phyloP scores from a whole-genome alignment of 1,140 invertebrate species.

The Paraescarpia echinospica region DNA sequence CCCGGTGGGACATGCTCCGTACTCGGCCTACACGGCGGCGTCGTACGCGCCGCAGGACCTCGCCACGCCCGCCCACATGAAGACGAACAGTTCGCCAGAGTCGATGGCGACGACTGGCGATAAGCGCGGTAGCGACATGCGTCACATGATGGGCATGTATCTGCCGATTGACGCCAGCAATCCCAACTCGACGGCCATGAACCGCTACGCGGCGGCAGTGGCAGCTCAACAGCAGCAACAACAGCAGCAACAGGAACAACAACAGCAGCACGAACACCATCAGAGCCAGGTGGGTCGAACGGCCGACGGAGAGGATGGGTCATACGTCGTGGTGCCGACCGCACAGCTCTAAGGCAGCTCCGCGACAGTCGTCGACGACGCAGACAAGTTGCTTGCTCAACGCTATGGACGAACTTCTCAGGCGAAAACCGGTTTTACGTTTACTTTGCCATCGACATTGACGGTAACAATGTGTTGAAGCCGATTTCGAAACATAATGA shows the following conservation, averaged over 20 bases:
- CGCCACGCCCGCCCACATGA: not conserved
- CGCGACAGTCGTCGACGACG: not conserved
- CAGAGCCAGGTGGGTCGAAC: not conserved
- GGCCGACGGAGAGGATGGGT: not conserved
- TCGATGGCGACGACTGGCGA: not conserved
- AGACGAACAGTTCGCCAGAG: not conserved
- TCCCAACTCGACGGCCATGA: not conserved
- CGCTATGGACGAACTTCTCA: not conserved
- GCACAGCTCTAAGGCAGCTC: not conserved
- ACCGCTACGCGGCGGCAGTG: not conserved
- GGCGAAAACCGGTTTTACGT: not conserved
- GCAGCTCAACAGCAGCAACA: not conserved
- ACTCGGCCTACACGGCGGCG: not conserved
- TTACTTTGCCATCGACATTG: not conserved
- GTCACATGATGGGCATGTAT: constrained; percentile 19
- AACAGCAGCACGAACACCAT: not conserved
- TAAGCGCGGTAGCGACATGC: not conserved
- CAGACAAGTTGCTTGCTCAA: constrained; percentile 4
- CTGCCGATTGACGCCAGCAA: constrained; percentile 9
- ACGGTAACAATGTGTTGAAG: not conserved
- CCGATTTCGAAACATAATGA: not conserved
- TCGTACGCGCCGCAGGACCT: constrained; percentile 2
- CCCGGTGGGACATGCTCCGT: not conserved
- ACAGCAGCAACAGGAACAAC: not conserved
- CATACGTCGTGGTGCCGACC: not conserved